Conservation (phyloP, 2,888 invertebrate genomes). For the Augiades crinisus region DNA sequence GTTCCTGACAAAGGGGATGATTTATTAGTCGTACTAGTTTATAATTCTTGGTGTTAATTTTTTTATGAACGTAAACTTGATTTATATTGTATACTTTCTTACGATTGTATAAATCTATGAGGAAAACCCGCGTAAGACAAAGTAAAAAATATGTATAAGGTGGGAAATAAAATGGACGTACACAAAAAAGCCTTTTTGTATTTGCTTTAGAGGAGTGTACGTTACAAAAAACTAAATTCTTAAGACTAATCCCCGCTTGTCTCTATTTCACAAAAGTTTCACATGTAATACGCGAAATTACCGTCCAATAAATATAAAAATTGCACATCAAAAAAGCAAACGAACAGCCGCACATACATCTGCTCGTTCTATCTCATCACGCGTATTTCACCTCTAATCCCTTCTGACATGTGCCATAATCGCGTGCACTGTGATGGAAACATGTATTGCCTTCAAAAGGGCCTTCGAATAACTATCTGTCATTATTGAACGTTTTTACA, state of each 20-base stretch:
- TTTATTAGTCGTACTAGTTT: too few species aligned
- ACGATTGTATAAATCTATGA: too few species aligned
- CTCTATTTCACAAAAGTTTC: not conserved
- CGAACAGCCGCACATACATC: conserved; percentile 4
- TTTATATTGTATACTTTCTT: too few species aligned
- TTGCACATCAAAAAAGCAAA: not conserved
- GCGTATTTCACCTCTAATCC: conserved; percentile 10
- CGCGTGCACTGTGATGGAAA: conserved; percentile 13
- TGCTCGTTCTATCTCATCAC: not conserved
- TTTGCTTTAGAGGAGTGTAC: too few species aligned
- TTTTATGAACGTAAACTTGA: too few species aligned
- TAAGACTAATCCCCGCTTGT: not conserved
- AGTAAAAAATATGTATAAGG: too few species aligned
- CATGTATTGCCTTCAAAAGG: conserved; percentile 20
- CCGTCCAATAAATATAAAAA: conserved; percentile 11
- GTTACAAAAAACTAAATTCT: conserved; percentile 1
- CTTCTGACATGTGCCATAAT: conserved; percentile 11
- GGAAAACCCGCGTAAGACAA: too few species aligned
- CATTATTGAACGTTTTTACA: conserved; percentile 34
- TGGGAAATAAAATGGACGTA: too few species aligned
- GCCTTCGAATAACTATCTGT: conserved; percentile 36
- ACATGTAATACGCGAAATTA: conserved; percentile 7
- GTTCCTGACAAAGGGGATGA: too few species aligned
- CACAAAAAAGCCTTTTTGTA: too few species aligned
- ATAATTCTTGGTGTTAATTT: too few species aligned